Evolutionary conservation across 2,888 invertebrate species (phyloP), one percentile per base, ranked within the genome.

Genomic region (Apodemia duryi): DNA sequence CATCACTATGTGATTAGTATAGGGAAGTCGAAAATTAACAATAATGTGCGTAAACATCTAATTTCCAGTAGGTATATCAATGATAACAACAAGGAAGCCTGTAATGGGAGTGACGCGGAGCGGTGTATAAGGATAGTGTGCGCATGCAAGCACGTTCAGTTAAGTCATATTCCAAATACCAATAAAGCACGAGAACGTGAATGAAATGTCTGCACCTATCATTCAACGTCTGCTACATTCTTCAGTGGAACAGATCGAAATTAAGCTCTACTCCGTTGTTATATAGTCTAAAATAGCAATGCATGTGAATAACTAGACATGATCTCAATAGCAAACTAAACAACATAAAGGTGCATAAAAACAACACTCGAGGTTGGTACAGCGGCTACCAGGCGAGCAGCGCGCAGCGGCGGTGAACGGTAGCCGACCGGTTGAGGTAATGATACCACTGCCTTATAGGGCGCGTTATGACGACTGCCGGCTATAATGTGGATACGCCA

Each of bases 371-470:
- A 79, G 72, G 73, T 73, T 65, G 67, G 66, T 71, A 76, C 75
- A 72, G 73, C 74, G 71, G 78, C 78, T 88, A 91, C 90, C 84
- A 91, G 91, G 89, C 78, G 76, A 71, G 70, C 85, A 89, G 83
- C 69, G 75, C 73, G 68, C 75, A 74, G 78, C 72, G 80, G 83
- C 81, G 84, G 86, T 84, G 81, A 68, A 66, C 72, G 78, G 82
- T 82, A 81, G 83, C 83, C 74, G 83, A 84, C 87, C 84, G 87
- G 86, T 84, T 83, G 75, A 69, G 72, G 84, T 90, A 90, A 89
- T 90, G 89, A 87, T 85, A 88, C 87, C 80, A 85, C 77, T 81
- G 78, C 91, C 91, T 89, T 91, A 83, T 91, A 90, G 83, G 88
- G 89, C 85, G 73, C 79, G 75, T 82, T 89, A 88, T 86, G 85